Evolutionary conservation across 2,797 vertebrate species (phyloP), one percentile per base, ranked within the genome.

Genomic region (Tragopan temminckii): DNA sequence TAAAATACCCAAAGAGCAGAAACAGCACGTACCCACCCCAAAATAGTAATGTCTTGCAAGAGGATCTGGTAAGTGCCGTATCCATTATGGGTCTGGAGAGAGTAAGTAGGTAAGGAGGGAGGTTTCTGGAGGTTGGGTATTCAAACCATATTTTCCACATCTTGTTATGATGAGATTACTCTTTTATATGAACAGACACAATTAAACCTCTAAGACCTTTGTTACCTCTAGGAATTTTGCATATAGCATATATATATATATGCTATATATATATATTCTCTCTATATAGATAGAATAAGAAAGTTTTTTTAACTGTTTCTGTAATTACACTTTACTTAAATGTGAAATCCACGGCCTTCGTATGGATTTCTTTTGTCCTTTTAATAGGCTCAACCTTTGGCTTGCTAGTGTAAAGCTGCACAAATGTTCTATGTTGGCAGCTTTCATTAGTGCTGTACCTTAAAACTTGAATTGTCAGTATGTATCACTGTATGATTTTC

Each of bases 381-480:
- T 53, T 70, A 80, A 62, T 38, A 64, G n/a, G 29, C n/a, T 95
- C 12, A 78, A 3, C 53, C 80, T 78, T 77, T 4, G 7, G 9
- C 27, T 23, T 83, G 19, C 50, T 69, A 80, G 35, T 52, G 14
- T 33, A 35, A 33, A 71, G 2, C 58, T 83, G 13, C 9, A 59
- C n/a, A 68, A 67, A 64, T 15, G 7, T 42, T 42, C 23, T 46
- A 7, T 2, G 7, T 21, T 80, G 35, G 8, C 46, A 76, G 35
- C 7, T 93, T 88, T 61, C 52, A 77, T 18, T 66, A 63, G 45
- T 38, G 13, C 27, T 80, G 88, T 46, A 58, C 11, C 61, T 38
- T 77, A 55, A 74, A 91, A 93, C 11, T 40, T 86, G 55, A 89
- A 53, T 57, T 43, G 21, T 85, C n/a, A 84, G 12, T 45, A 50